Conservation (phyloP, 2,113 vertebrate species). For the Caranx ignobilis region DNA sequence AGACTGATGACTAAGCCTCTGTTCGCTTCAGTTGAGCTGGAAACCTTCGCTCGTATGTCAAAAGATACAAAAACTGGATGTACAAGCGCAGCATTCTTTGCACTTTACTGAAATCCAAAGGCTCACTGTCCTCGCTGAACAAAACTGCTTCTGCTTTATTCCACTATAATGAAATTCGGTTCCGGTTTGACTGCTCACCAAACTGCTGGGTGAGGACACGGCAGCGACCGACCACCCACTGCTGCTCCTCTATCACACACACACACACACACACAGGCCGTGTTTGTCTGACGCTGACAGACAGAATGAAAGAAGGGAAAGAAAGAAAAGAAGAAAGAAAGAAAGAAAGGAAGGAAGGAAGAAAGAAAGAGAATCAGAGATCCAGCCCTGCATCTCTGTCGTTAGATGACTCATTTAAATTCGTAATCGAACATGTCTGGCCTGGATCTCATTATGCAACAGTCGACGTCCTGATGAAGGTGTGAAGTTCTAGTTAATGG, state of each 20-base stretch:
- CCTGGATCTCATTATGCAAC: constrained; percentile 13
- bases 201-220: constrained; percentile 41
- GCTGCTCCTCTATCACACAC: constrained; percentile 39
- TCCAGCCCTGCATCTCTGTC: neutral
- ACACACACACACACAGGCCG: constrained; percentile 3
- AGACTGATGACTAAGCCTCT: neutral
- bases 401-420: constrained; percentile 46
- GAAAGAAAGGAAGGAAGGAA: neutral
- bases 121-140: constrained; percentile 26
- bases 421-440: constrained; percentile 36
- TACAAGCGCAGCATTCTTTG: constrained; percentile 27
- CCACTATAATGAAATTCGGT: constrained; percentile 47
- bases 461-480: constrained; percentile 1
- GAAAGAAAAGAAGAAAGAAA: constrained; percentile 6
- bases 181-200: constrained; percentile 54
- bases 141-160: constrained; percentile 40
- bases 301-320: constrained; percentile 6
- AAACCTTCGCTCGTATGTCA: neutral
- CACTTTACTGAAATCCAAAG: constrained; percentile 12
- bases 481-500: neutral
- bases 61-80: neutral
- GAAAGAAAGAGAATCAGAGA: neutral
- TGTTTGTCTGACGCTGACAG: constrained; percentile 58
- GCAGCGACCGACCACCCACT: constrained; percentile 54
- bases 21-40: neutral